Conservation (phyloP, 1,140 invertebrate species). For the Aphelinus atriplicis region DNA sequence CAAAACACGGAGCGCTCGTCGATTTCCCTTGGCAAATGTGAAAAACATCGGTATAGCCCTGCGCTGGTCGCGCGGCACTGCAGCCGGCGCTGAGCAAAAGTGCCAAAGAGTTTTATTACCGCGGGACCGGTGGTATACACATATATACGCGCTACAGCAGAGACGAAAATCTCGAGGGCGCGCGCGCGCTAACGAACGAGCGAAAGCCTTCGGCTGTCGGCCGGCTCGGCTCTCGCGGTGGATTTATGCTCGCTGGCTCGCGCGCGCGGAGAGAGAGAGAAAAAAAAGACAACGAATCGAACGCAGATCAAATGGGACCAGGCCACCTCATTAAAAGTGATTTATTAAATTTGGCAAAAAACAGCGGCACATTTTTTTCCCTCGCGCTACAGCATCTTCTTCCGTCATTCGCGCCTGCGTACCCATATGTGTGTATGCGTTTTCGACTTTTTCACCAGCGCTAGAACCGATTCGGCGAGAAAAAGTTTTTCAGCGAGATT, state of each 20-base stretch:
- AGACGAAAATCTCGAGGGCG: conserved; percentile 35
- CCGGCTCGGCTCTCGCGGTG: background rate
- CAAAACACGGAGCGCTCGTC: no score
- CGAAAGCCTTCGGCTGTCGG: conserved; percentile 10
- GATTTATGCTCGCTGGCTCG: conserved; percentile 19
- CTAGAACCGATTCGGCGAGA: no score
- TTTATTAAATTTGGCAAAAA: conserved; percentile 32
- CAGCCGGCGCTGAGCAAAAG: conserved; percentile 3
- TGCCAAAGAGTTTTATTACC: conserved; percentile 43
- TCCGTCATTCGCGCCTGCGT: conserved; percentile 24
- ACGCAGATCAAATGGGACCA: conserved; percentile 27
- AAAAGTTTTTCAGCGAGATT: no score
- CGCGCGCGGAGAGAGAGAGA: conserved; percentile 12
- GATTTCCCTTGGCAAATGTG: no score
- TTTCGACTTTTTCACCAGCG: no score
- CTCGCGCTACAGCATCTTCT: conserved; percentile 15
- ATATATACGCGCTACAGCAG: background rate
- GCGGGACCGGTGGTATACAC: no score
- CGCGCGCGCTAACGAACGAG: conserved; percentile 36
- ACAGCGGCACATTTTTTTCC: conserved; percentile 20
- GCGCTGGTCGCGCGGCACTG: conserved; percentile 4
- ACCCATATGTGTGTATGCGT: no score
- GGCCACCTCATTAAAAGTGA: conserved; percentile 34
- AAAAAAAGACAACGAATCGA: background rate
- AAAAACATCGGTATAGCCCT: no score